Base-by-base conservation (phyloP, 2,113 vertebrate genomes). In the Thryonomys swinderianus region DNA sequence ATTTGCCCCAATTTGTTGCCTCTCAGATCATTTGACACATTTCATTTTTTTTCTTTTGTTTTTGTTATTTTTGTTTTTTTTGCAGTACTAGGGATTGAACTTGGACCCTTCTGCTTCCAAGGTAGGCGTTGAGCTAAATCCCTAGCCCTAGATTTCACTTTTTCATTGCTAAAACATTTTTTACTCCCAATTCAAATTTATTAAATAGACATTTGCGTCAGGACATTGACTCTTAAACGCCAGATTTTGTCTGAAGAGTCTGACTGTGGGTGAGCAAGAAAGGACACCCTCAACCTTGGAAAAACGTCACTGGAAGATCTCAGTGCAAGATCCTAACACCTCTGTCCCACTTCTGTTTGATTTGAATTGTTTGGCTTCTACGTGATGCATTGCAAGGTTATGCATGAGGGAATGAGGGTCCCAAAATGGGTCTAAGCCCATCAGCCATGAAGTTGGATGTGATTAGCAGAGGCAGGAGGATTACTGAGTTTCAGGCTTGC, bases 1-100 rank as follows among this genome's bases (percentile, higher is more conserved):
- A 10, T 97, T 96, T 96, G 88, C 27, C n/a, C 32, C 57, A 86
- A 12, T 97, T 95, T 96, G 30, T 97, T 96, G 66, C 51, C 66
- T 95, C 34, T 66, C 32, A 83, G 79, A 61, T 96, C 88, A 88
- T 84, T 88, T 37, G 40, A 71, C 66, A 93, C n/a, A 87, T 55
- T 93, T 82, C 84, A 85, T 78, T 92, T 95, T 80, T 42, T 92
- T 82, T 92, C 95, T 80, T 42, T 92, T 85, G n/a, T 61, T 82
- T n/a, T n/a, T n/a, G n/a, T n/a, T n/a, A n/a, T n/a, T n/a, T n/a
- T n/a, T n/a, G n/a, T n/a, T 51, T 51, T 51, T 51, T 51, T 51
- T 51, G 5, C 48, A 51, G 48, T 51, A 51, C 48, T 51, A 10
- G 48, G 48, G 48, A 51, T 51, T 51, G 10, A 51, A 51, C 48